A percentile compares a stretch with the other conserved stretches of the same genome.
Conservation (phyloP, 2,797 vertebrate species). For the Cossypha polioptera region DNA sequence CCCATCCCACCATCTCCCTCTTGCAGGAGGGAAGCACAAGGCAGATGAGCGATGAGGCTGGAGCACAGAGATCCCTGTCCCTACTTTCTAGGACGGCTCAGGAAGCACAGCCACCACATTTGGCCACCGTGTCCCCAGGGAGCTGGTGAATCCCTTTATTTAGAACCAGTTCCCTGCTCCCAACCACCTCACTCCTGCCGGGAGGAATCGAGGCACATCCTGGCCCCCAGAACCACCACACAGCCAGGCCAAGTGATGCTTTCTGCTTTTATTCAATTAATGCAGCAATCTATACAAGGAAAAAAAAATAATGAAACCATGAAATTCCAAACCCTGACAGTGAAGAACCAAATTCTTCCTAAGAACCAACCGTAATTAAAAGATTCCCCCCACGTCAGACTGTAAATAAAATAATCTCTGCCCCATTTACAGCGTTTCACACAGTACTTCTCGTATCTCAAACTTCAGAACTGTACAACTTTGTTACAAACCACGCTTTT, state of each 20-base stretch:
- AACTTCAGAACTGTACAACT: slow-evolving; percentile 77
- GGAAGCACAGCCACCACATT: not conserved
- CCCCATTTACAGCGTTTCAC: slow-evolving; percentile 75
- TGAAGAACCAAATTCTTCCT: slow-evolving; percentile 68
- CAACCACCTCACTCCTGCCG: not conserved
- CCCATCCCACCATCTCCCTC: not conserved
- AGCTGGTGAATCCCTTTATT: not conserved
- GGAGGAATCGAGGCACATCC: not conserved
- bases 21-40: not conserved
- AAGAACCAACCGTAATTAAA: slow-evolving; percentile 71
- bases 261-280: slow-evolving; percentile 79
- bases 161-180: not conserved
- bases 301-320: slow-evolving; percentile 42
- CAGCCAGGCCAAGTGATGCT: slow-evolving; percentile 42
- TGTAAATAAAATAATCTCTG: slow-evolving; percentile 77
- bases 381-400: slow-evolving; percentile 62
- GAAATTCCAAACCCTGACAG: slow-evolving; percentile 70
- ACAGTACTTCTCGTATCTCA: slow-evolving; percentile 70
- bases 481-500: slow-evolving; percentile 76
- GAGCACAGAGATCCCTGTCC: not conserved
- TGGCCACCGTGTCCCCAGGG: rapidly evolving
- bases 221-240: not conserved
- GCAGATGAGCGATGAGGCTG: rapidly evolving
- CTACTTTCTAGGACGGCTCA: not conserved
- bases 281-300: slow-evolving; percentile 76